Percentiles rank a stretch among this genome's conserved stretches.
These are phyloP conservation scores for Artibeus jamaicensis DNA, from an alignment of 2,797 vertebrate species.

Conservation along the genomic window DNA sequence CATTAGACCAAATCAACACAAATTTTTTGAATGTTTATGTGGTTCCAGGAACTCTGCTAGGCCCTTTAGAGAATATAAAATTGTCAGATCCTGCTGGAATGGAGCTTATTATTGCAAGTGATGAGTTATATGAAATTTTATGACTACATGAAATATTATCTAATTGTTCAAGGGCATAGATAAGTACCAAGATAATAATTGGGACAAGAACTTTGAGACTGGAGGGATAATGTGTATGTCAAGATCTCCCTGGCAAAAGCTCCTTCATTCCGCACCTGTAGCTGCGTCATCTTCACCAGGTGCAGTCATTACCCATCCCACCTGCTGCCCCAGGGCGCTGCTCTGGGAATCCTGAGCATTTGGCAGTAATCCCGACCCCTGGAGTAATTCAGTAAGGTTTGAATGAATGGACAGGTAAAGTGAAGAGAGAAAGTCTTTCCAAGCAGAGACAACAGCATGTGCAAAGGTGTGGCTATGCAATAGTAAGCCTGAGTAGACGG, in stretches of 20 bases:
- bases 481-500: neutral
- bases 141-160: neutral
- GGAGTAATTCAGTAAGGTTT: neutral
- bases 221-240: neutral
- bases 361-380: neutral
- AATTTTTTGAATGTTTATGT: neutral
- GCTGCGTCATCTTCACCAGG: neutral
- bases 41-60: neutral
- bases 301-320: neutral
- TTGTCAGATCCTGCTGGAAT: neutral
- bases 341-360: neutral
- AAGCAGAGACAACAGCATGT: neutral
- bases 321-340: neutral
- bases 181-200: neutral
- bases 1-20: neutral
- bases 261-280: neutral
- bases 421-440: neutral
- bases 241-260: neutral
- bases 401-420: neutral
- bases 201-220: neutral
- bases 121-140: neutral
- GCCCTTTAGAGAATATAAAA: neutral
- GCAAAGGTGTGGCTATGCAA: neutral
- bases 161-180: neutral
- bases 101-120: neutral